phyloP scores from a whole-genome alignment of 2,888 invertebrate species.

The Latheticus oryzae region DNA sequence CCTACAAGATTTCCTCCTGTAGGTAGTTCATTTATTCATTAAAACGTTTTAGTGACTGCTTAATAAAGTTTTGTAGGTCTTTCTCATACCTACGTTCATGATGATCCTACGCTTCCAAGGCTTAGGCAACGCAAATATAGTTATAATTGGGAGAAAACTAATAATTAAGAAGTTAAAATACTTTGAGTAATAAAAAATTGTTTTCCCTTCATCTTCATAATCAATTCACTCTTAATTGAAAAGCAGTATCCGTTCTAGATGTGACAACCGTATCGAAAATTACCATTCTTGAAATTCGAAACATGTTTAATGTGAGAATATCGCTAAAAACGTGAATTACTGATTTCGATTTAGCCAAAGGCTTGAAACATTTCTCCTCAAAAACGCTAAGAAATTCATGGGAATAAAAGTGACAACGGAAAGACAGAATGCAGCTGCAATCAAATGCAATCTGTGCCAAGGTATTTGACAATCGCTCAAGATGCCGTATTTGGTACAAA shows the following conservation, averaged over 20 bases:
- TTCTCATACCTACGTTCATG: background rate
- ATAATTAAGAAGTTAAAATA: too few species aligned
- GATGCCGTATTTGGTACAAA: background rate
- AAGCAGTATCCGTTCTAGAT: slow-evolving; percentile 21
- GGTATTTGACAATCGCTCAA: slow-evolving; percentile 5
- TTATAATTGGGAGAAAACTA: too few species aligned
- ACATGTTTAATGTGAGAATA: too few species aligned
- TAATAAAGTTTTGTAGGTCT: slow-evolving; percentile 8
- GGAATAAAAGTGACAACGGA: slow-evolving; percentile 11
- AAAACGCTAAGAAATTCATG: slow-evolving; percentile 1
- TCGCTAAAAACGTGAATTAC: slow-evolving; percentile 2
- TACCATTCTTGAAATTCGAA: too few species aligned
- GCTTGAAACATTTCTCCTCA: slow-evolving; percentile 1
- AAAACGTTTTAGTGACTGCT: slow-evolving; percentile 3
- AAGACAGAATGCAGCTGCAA: slow-evolving; percentile 20
- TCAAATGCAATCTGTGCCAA: slow-evolving; percentile 2
- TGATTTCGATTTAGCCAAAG: slow-evolving; percentile 1
- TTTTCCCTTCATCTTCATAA: too few species aligned
- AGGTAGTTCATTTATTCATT: slow-evolving; percentile 4
- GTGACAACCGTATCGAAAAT: slow-evolving; percentile 9
- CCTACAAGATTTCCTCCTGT: background rate
- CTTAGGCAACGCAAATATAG: too few species aligned
- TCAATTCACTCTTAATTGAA: too few species aligned
- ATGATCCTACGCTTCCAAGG: slow-evolving; percentile 6
- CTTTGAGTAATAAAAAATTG: too few species aligned